These are phyloP conservation scores for Tortricodes alternella DNA, from an alignment of 2,888 invertebrate genomes.

Conservation along the genomic window DNA sequence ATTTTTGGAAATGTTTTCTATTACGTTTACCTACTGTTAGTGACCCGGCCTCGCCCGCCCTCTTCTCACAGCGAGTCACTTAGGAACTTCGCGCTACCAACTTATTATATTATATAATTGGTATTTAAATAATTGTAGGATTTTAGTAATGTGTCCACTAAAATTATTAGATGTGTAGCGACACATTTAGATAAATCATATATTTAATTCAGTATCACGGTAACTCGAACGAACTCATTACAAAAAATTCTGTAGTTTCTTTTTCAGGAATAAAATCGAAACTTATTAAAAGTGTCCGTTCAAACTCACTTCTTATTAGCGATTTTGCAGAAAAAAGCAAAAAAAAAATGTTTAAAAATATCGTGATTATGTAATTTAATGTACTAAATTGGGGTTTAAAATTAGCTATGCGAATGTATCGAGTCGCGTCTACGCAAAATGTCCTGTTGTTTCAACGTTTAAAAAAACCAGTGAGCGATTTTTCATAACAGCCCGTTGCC, in stretches of 20 bases:
- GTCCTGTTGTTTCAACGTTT: slow-evolving; percentile 62
- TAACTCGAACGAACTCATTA: slow-evolving; percentile 12
- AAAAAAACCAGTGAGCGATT: slow-evolving; percentile 54
- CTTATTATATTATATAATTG: slow-evolving; percentile 37
- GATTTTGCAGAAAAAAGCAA: slow-evolving; percentile 47
- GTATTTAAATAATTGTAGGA: slow-evolving; percentile 45
- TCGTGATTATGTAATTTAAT: slow-evolving; percentile 62
- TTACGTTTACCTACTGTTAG: slow-evolving; percentile 40
- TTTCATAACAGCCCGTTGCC: slow-evolving; percentile 46
- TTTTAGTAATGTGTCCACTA: slow-evolving; percentile 56
- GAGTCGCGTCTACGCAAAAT: slow-evolving; percentile 59
- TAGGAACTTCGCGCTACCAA: slow-evolving; percentile 14
- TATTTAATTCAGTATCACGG: slow-evolving; percentile 25
- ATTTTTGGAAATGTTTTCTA: slow-evolving; percentile 63
- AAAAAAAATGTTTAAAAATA: slow-evolving; percentile 59
- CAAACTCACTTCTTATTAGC: slow-evolving; percentile 49
- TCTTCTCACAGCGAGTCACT: not conserved
- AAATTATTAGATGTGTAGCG: slow-evolving; percentile 42
- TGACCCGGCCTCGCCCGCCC: slow-evolving; percentile 5
- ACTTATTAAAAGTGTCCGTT: slow-evolving; percentile 44
- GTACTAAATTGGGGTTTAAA: slow-evolving; percentile 60
- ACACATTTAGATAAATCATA: slow-evolving; percentile 35
- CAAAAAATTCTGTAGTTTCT: slow-evolving; percentile 58
- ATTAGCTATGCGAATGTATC: slow-evolving; percentile 66
- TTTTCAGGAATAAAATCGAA: slow-evolving; percentile 49